A percentile compares a stretch with the other conserved stretches of the same genome.
Evolutionary conservation across 2,797 vertebrate genomes (phyloP).

Genomic region (Apogon talboti): DNA sequence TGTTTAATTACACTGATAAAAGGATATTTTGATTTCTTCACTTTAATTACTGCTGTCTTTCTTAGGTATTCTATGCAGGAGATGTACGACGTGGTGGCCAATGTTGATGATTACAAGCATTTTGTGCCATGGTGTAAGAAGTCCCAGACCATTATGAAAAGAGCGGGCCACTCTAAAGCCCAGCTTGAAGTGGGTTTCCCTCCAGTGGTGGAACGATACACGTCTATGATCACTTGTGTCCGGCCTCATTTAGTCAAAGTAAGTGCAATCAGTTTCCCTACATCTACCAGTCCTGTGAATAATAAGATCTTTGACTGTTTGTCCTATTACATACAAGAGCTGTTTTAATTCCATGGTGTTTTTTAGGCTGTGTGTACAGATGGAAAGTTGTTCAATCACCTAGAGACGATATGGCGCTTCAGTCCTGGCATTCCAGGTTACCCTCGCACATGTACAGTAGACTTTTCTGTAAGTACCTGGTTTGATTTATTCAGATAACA

Average conservation of each 20-base stretch:
- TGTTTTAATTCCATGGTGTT: neutral
- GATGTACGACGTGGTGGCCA: slow-evolving; percentile 95
- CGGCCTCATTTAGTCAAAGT: slow-evolving; percentile 96
- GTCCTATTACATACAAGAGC: neutral
- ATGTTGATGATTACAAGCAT: slow-evolving; percentile 93
- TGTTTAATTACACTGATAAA: neutral
- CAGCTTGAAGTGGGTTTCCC: slow-evolving; percentile 95
- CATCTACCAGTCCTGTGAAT: neutral
- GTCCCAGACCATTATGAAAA: slow-evolving; percentile 89
- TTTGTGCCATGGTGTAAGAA: slow-evolving; percentile 98
- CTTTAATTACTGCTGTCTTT: neutral
- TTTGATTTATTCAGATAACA: neutral
- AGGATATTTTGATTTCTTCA: neutral
- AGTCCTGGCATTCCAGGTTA: slow-evolving; percentile 96
- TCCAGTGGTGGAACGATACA: slow-evolving; percentile 92
- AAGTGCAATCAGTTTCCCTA: slow-evolving; percentile 47
- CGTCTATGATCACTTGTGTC: slow-evolving; percentile 92
- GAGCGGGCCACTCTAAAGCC: slow-evolving; percentile 90
- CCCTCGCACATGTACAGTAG: slow-evolving; percentile 95
- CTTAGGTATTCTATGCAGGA: slow-evolving; percentile 95
- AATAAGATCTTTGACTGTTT: neutral
- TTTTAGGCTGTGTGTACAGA: slow-evolving; percentile 93
- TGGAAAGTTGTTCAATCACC: slow-evolving; percentile 94
- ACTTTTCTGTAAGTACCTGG: slow-evolving; percentile 91
- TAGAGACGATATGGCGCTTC: slow-evolving; percentile 96